Percentiles rank a stretch among this genome's conserved stretches.
Evolutionary conservation across 2,797 vertebrate species (phyloP).

Genomic region (Sebastes jordani): DNA sequence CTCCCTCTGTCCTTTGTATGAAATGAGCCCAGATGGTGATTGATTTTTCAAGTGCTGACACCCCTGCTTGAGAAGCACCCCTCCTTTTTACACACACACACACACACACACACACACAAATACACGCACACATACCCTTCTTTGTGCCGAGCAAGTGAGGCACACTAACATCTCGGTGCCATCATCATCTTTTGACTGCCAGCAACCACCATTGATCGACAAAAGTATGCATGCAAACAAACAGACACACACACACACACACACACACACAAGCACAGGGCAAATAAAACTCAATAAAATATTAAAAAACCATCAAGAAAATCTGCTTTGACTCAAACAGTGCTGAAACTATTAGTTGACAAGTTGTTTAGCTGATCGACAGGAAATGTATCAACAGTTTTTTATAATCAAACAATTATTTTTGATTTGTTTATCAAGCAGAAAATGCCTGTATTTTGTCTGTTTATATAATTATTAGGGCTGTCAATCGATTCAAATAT

Average conservation of each 20-base stretch:
- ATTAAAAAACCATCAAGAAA: neutral
- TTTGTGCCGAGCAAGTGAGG: slow-evolving; percentile 98
- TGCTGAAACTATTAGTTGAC: neutral
- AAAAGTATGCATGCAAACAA: slow-evolving; percentile 81
- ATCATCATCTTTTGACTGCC: slow-evolving; percentile 90
- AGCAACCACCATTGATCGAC: slow-evolving; percentile 95
- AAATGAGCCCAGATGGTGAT: slow-evolving; percentile 99
- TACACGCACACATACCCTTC: slow-evolving; percentile 66
- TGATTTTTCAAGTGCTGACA: slow-evolving; percentile 99
- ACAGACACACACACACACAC: slow-evolving; percentile 46
- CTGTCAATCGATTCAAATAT: too few relatives aligned
- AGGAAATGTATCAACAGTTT: neutral
- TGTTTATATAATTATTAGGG: neutral
- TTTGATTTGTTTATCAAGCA: too few relatives aligned
- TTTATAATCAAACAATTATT: neutral
- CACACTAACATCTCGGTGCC: slow-evolving; percentile 94
- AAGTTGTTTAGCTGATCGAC: neutral
- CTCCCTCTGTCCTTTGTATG: slow-evolving; percentile 84
- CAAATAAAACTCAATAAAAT: slow-evolving; percentile 17
- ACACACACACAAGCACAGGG: slow-evolving; percentile 20
- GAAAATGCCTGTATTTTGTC: neutral
- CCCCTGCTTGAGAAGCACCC: slow-evolving; percentile 97
- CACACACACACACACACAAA: slow-evolving; percentile 59
- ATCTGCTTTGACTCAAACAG: neutral
- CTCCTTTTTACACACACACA: slow-evolving; percentile 81